Evolutionary conservation across 53 echinoderm and acorn worm genomes (phyloP).

Genomic region (Apostichopus leukothele): DNA sequence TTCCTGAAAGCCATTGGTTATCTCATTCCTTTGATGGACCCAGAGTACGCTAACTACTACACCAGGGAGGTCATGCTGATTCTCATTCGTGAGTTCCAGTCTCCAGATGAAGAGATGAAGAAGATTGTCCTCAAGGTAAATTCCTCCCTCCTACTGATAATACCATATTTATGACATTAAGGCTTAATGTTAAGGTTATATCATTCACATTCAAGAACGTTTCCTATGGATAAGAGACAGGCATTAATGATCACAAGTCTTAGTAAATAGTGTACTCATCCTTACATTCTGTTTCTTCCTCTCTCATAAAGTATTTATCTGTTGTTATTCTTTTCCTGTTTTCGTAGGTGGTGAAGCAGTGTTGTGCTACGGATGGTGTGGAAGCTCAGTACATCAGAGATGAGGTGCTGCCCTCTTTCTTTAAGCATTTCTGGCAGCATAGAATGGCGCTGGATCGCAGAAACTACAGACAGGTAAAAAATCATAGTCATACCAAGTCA

Average conservation of each 20-base stretch:
- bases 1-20: slow-evolving; percentile 99
- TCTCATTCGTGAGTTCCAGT: slow-evolving; percentile 99
- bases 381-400: slow-evolving; percentile 96
- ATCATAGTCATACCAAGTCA: too few relatives aligned
- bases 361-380: slow-evolving; percentile 99
- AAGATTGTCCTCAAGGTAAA: slow-evolving; percentile 98
- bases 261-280: too few relatives aligned
- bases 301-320: too few relatives aligned
- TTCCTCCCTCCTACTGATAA: too few relatives aligned
- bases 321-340: too few relatives aligned
- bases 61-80: slow-evolving; percentile 99
- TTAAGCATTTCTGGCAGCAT: slow-evolving; percentile 99
- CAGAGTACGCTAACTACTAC: slow-evolving; percentile 99
- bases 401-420: slow-evolving; percentile 96
- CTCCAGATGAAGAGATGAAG: slow-evolving; percentile 99
- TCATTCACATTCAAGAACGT: too few relatives aligned
- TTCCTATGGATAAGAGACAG: too few relatives aligned
- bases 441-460: slow-evolving; percentile 96
- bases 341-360: slow-evolving; percentile 95
- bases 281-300: too few relatives aligned
- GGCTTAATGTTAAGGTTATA: too few relatives aligned
- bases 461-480: slow-evolving; percentile 98
- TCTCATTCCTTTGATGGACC: slow-evolving; percentile 97
- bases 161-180: too few relatives aligned
- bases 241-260: too few relatives aligned